Base-by-base conservation (phyloP, 2,113 vertebrate genomes). In the Hemiprocne comata region DNA sequence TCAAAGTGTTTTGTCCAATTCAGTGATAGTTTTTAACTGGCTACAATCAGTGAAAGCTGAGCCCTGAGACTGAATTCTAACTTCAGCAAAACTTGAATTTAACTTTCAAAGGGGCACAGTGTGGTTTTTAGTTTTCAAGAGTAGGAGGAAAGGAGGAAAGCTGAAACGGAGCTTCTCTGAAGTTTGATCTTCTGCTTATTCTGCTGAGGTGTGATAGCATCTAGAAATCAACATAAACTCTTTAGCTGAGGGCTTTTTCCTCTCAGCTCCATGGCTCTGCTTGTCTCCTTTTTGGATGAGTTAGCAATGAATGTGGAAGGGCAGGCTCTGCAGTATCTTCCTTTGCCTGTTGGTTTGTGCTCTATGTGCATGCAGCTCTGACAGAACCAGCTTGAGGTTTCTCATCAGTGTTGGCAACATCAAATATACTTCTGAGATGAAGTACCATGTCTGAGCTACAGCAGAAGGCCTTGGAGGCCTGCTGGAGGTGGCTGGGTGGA, bases 271-370 rank as follows among this genome's bases (percentile, higher is more conserved):
- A 1, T 77, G 46, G 60, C 26, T 66, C 17, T 82, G 65, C 62
- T 78, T 51, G 70, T 36, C 66, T 88, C 26, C 36, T 64, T 38
- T 89, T 60, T 67, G 79, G 85, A 88, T 79, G 55, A 90, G 87
- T 48, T 42, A 78, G 34, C 42, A 83, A 81, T 93, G 73, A 84
- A 90, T 88, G 92, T 86, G 72, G 92, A 86, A 90, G 72, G 89
- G 64, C 93, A 95, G 79, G 87, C 92, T 93, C 64, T 94, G 82
- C 10, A 4, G 13, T 72, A 7, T 46, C 81, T 31, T 69, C 36
- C 57, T 89, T 65, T 82, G 44, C 65, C 42, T 91, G 33, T 54
- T 84, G 64, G 20, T 51, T 67, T 73, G 55, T 62, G 50, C 64
- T 55, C 0, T 51, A 28, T 13, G 17, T n/a, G 28, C 16, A 14